Conservation (phyloP, 1,140 invertebrate genomes). For the Diorhabda elongata region DNA sequence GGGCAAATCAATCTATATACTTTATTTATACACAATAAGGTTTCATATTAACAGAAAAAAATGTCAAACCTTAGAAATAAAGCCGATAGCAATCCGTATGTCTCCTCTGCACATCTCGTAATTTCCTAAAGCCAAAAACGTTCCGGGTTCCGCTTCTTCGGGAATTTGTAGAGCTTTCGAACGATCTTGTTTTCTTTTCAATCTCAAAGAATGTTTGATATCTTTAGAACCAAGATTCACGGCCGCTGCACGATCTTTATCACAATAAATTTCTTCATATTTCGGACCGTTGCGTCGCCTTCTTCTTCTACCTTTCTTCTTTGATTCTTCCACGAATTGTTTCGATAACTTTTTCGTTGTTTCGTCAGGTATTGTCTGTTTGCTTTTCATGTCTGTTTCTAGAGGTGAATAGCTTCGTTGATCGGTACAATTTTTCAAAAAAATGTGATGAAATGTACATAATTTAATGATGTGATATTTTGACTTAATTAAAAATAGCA, state of each 20-base stretch:
- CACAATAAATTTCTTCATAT: conserved; percentile 75
- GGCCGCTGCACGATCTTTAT: conserved; percentile 84
- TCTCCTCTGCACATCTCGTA: conserved; percentile 70
- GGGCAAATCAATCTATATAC: too few species aligned
- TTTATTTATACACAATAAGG: too few species aligned
- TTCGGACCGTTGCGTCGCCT: conserved; percentile 52
- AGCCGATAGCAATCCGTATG: conserved; percentile 63
- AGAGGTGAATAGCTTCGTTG: neutral
- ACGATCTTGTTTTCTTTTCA: conserved; percentile 74
- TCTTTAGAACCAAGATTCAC: conserved; percentile 76
- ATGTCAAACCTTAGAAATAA: conserved; percentile 70
- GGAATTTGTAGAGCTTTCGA: conserved; percentile 68
- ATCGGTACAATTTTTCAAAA: neutral
- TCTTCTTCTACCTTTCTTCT: conserved; percentile 35
- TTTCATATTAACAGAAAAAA: neutral
- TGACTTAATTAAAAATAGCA: too few species aligned
- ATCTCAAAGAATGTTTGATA: conserved; percentile 77
- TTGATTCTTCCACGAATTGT: conserved; percentile 29
- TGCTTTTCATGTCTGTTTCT: conserved; percentile 16
- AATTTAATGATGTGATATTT: neutral
- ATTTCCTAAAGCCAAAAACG: conserved; percentile 68
- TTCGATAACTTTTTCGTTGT: conserved; percentile 26
- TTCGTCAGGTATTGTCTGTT: conserved; percentile 26
- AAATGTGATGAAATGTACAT: neutral
- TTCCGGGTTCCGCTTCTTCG: conserved; percentile 71